Conservation (phyloP, 2,888 invertebrate species). For the Cosmia pyralina region DNA sequence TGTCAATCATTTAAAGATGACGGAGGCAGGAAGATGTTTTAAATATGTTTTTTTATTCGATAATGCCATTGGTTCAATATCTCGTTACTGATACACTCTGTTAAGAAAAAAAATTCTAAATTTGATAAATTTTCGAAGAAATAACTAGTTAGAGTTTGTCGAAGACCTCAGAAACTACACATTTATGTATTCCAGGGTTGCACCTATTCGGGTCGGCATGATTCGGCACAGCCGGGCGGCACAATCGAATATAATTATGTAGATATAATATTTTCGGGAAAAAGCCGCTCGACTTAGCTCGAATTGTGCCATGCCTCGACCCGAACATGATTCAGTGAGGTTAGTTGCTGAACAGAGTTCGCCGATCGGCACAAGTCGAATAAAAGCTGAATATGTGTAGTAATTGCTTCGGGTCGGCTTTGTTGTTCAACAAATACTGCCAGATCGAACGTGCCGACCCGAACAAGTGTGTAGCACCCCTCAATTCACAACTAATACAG, state of each 20-base stretch:
- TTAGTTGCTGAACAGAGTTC: too few relatives aligned
- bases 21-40: too few relatives aligned
- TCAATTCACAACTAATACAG: neutral
- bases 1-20: too few relatives aligned
- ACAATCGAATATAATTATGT: neutral
- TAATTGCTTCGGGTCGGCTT: neutral
- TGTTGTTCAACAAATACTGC: neutral
- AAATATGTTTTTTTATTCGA: neutral
- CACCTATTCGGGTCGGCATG: neutral
- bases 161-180: neutral
- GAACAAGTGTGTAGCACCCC: neutral
- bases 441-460: neutral
- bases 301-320: too few relatives aligned
- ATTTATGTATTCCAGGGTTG: neutral
- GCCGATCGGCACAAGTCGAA: neutral
- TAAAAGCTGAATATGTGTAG: too few relatives aligned
- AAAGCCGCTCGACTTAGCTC: neutral
- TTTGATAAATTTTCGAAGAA: too few relatives aligned
- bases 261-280: neutral
- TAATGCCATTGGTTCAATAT: too few relatives aligned
- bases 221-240: too few relatives aligned
- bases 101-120: too few relatives aligned
- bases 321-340: neutral
- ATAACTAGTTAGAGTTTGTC: neutral
- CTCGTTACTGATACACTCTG: neutral